Evolutionary conservation across 2,888 invertebrate genomes (phyloP).

Genomic region (Drosophila pseudotalamancana): DNA sequence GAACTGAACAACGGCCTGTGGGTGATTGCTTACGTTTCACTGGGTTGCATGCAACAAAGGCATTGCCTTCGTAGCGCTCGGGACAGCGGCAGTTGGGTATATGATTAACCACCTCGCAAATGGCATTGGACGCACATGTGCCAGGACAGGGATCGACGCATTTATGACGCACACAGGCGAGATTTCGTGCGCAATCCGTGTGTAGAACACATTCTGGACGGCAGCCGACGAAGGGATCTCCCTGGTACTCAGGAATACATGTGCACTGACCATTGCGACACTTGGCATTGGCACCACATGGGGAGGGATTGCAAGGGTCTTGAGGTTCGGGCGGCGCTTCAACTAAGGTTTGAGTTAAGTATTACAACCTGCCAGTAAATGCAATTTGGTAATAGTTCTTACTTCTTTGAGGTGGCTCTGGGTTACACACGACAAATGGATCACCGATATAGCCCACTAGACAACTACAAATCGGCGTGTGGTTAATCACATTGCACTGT

Average conservation of each 20-base stretch:
- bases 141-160: conserved; percentile 90
- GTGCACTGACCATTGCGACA: conserved; percentile 89
- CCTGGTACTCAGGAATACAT: conserved; percentile 88
- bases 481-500: conserved; percentile 88
- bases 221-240: conserved; percentile 89
- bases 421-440: conserved; percentile 87
- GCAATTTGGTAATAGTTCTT: conserved; percentile 47
- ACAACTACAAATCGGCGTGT: conserved; percentile 89
- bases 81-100: conserved; percentile 88
- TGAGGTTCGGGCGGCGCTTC: conserved; percentile 67
- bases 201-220: conserved; percentile 90
- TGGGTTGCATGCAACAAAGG: conserved; percentile 87
- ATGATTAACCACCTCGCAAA: conserved; percentile 90
- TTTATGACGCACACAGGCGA: conserved; percentile 89
- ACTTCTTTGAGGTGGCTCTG: conserved; percentile 84
- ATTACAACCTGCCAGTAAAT: not conserved
- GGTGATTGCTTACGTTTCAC: conserved; percentile 84
- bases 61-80: conserved; percentile 88
- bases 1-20: not conserved
- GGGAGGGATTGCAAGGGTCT: conserved; percentile 89
- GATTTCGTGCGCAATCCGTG: conserved; percentile 88
- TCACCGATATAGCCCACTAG: conserved; percentile 87
- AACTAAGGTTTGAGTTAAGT: conserved; percentile 38
- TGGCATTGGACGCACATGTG: conserved; percentile 89
- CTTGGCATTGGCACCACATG: conserved; percentile 90